These are phyloP conservation scores for Hyla sarda DNA, from an alignment of 2,113 vertebrate species.

Conservation along the genomic window DNA sequence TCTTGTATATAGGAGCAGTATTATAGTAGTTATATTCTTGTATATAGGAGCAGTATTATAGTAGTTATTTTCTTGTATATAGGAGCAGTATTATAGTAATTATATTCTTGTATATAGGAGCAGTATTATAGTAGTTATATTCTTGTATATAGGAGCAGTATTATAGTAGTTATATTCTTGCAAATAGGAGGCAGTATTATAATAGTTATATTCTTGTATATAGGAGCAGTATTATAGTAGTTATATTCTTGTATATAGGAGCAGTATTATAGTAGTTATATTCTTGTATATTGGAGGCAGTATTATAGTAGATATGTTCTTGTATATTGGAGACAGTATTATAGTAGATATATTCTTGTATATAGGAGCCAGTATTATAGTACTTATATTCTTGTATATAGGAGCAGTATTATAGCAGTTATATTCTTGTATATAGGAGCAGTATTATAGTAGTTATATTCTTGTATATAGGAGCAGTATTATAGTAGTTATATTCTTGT, in stretches of 20 bases:
- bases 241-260: no score
- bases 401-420: background rate
- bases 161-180: constrained; percentile 17
- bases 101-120: constrained; percentile 10
- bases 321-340: no score
- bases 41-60: background rate
- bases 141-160: background rate
- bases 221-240: background rate
- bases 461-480: background rate
- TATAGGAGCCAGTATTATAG: background rate
- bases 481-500: background rate
- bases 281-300: background rate
- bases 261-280: constrained; percentile 13
- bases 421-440: background rate
- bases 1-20: background rate
- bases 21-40: background rate
- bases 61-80: no score
- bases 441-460: constrained; percentile 26
- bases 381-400: background rate
- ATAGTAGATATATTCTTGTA: constrained; percentile 13
- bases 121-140: constrained; percentile 4
- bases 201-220: background rate
- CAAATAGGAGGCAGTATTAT: background rate
- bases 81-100: constrained; percentile 3
- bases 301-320: no score